Conservation (phyloP, 2,888 invertebrate genomes). For the Mimumesa dahlbomi region DNA sequence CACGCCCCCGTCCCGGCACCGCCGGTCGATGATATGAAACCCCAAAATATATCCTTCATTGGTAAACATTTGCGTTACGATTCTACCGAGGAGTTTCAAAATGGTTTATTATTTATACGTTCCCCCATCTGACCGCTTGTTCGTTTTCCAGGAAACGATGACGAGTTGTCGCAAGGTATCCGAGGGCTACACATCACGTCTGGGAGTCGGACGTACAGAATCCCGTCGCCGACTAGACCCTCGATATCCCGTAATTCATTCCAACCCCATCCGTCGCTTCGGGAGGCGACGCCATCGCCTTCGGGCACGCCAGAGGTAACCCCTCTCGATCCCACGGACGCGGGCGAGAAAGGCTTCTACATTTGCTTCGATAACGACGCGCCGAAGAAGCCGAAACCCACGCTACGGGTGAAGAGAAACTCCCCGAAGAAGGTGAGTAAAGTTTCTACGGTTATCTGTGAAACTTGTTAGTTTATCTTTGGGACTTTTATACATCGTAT, state of each 20-base stretch:
- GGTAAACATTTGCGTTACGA: too few species aligned
- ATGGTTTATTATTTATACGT: too few species aligned
- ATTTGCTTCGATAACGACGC: constrained; percentile 95
- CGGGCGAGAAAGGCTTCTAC: constrained; percentile 91
- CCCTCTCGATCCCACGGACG: constrained; percentile 80
- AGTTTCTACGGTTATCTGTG: too few species aligned
- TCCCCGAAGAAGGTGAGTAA: constrained; percentile 89
- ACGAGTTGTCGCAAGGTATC: constrained; percentile 84
- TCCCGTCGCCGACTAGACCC: constrained; percentile 93
- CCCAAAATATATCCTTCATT: constrained; percentile 95
- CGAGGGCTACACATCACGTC: constrained; percentile 92
- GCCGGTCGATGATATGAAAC: constrained; percentile 93
- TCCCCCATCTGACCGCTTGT: constrained; percentile 7
- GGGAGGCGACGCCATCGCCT: constrained; percentile 80
- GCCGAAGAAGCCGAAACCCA: constrained; percentile 94
- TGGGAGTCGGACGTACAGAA: constrained; percentile 92
- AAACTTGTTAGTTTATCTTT: too few species aligned
- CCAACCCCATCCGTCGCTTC: constrained; percentile 81
- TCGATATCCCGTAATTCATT: constrained; percentile 87
- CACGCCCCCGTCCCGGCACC: constrained; percentile 86
- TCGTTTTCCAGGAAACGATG: constrained; percentile 72
- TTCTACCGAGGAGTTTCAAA: too few species aligned
- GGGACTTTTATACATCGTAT: background rate
- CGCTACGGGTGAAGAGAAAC: constrained; percentile 87
- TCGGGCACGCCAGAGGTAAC: constrained; percentile 78